Percentiles rank a stretch among this genome's conserved stretches.
Evolutionary conservation across 2,113 vertebrate genomes (phyloP).

Genomic region (Zapus hudsonius): DNA sequence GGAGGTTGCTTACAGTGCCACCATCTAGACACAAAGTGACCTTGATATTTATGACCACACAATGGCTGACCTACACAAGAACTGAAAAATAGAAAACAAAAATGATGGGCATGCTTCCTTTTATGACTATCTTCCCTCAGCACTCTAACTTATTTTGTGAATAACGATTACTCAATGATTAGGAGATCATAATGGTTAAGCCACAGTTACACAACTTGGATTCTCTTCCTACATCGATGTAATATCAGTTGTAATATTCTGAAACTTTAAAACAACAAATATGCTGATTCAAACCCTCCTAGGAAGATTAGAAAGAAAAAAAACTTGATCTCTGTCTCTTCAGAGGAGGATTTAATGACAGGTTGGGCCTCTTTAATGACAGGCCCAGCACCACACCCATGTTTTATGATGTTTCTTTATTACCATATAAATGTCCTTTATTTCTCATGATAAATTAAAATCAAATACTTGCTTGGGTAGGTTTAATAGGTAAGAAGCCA

Average conservation of each 20-base stretch:
- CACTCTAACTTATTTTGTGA: not conserved
- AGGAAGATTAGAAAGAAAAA: slow-evolving; percentile 22
- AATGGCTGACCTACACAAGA: no score
- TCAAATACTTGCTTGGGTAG: slow-evolving; percentile 52
- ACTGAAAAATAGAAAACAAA: no score
- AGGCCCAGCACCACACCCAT: slow-evolving; percentile 62
- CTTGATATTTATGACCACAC: no score
- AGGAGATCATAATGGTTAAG: slow-evolving; percentile 4
- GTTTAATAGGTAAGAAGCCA: slow-evolving; percentile 43
- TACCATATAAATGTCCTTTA: slow-evolving; percentile 70
- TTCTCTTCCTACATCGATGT: slow-evolving; percentile 7
- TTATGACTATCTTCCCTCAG: not conserved
- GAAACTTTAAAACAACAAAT: slow-evolving; percentile 31
- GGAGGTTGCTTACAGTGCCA: no score
- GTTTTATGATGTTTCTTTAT: slow-evolving; percentile 78
- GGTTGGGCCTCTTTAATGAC: slow-evolving; percentile 75
- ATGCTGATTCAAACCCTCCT: slow-evolving; percentile 23
- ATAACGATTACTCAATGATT: not conserved
- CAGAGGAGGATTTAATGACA: slow-evolving; percentile 66
- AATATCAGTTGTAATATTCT: not conserved
- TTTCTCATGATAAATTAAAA: slow-evolving; percentile 70
- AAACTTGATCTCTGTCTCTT: slow-evolving; percentile 61
- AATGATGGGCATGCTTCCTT: no score
- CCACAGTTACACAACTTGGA: not conserved
- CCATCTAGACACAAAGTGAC: no score